Evolutionary conservation across 1,140 invertebrate species (phyloP).

Genomic region (Drosophila leontia): DNA sequence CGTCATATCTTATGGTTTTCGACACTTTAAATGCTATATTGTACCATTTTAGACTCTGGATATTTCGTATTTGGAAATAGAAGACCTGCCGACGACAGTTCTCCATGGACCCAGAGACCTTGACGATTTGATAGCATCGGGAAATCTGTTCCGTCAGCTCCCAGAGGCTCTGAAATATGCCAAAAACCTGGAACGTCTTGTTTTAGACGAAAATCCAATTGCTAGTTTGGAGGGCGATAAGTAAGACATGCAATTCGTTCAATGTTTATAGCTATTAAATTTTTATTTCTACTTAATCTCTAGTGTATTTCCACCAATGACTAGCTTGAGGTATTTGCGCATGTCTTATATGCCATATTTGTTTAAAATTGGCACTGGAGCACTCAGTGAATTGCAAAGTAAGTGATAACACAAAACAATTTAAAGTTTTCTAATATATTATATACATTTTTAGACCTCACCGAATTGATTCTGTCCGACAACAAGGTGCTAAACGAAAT

Average conservation of each 20-base stretch:
- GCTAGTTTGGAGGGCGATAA: slow-evolving; percentile 84
- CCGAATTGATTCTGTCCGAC: slow-evolving; percentile 78
- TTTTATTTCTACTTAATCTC: neutral
- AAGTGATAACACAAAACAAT: slow-evolving; percentile 14
- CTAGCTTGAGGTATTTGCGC: slow-evolving; percentile 87
- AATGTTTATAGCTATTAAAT: slow-evolving; percentile 34
- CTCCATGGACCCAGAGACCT: slow-evolving; percentile 89
- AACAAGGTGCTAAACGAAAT: slow-evolving; percentile 87
- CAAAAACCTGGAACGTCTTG: slow-evolving; percentile 87
- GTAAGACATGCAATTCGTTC: slow-evolving; percentile 54
- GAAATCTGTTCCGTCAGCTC: slow-evolving; percentile 88
- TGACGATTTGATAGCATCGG: slow-evolving; percentile 88
- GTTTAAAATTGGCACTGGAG: slow-evolving; percentile 86
- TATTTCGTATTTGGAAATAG: slow-evolving; percentile 88
- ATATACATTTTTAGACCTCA: slow-evolving; percentile 53
- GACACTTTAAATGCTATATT: neutral
- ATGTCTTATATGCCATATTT: slow-evolving; percentile 88
- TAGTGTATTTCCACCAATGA: slow-evolving; percentile 88
- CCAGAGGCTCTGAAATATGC: slow-evolving; percentile 88
- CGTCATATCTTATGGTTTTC: slow-evolving; percentile 1
- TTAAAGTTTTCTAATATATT: neutral
- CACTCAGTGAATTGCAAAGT: slow-evolving; percentile 76
- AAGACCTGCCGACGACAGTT: slow-evolving; percentile 87
- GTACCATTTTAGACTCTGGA: slow-evolving; percentile 42
- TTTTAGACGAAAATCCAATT: slow-evolving; percentile 90